A percentile compares a stretch with the other conserved stretches of the same genome.
phyloP scores from a whole-genome alignment of 2,888 invertebrate species.

The Pyrochroa serraticornis region DNA sequence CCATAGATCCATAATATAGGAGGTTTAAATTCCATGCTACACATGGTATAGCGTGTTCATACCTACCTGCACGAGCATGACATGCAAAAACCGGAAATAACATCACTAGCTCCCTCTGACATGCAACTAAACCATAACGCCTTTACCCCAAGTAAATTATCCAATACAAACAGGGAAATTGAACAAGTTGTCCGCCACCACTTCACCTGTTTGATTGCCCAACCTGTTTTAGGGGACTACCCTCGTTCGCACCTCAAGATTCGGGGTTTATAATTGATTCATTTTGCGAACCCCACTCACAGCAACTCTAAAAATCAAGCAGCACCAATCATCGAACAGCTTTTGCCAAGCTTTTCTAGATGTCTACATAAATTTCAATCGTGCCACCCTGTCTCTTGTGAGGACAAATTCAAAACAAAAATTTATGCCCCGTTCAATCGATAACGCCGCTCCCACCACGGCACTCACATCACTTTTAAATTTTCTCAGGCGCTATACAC shows the following conservation, averaged over 20 bases:
- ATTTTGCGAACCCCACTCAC: no score
- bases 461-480: no score
- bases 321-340: no score
- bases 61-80: slow-evolving; percentile 17
- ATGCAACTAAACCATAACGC: slow-evolving; percentile 6
- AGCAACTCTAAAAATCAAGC: no score
- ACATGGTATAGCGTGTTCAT: slow-evolving; percentile 11
- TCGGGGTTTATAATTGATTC: slow-evolving; percentile 19
- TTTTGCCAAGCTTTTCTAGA: no score
- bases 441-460: no score
- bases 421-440: no score
- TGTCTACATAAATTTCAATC: no score
- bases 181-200: slow-evolving; percentile 26
- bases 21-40: slow-evolving; percentile 20
- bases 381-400: no score
- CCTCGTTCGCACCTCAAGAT: slow-evolving; percentile 18
- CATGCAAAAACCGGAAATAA: slow-evolving; percentile 28
- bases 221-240: slow-evolving; percentile 20
- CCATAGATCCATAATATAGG: slow-evolving; percentile 11
- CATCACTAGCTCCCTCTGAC: slow-evolving; percentile 23
- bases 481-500: no score
- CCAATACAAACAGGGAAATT: slow-evolving; percentile 26
- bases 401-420: no score
- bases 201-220: slow-evolving; percentile 28
- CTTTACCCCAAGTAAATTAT: slow-evolving; percentile 17